Conservation (phyloP, 2,797 vertebrate genomes). For the Perodicticus potto region DNA sequence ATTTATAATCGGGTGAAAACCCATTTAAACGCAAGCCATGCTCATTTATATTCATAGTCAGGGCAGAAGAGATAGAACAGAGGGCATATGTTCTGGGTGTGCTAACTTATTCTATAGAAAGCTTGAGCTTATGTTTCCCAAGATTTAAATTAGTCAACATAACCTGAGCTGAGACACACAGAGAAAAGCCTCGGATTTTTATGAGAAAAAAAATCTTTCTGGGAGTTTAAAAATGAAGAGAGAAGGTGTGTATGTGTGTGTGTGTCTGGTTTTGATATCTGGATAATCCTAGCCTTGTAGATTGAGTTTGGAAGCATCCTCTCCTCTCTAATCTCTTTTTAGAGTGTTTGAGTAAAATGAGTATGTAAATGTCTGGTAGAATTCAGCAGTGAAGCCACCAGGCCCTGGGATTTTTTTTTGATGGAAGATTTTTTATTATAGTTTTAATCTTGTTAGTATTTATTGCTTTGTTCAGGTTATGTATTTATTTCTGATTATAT, state of each 20-base stretch:
- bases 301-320: too few relatives aligned
- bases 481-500: too few relatives aligned
- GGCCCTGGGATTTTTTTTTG: too few relatives aligned
- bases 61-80: not conserved
- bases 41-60: slow-evolving; percentile 53
- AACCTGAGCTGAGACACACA: not conserved
- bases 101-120: slow-evolving; percentile 21
- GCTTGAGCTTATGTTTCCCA: not conserved
- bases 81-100: not conserved
- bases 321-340: too few relatives aligned
- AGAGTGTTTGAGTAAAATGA: too few relatives aligned
- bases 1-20: not conserved
- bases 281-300: too few relatives aligned
- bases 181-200: not conserved
- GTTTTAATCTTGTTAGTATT: too few relatives aligned
- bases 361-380: too few relatives aligned
- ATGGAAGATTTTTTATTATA: too few relatives aligned
- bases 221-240: not conserved
- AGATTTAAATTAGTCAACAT: slow-evolving; percentile 7
- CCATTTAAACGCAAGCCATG: not conserved
- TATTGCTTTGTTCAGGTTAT: too few relatives aligned
- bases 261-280: too few relatives aligned
- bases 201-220: not conserved
- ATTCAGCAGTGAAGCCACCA: too few relatives aligned
- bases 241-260: not conserved